phyloP scores from a whole-genome alignment of 1,140 invertebrate species.

The Drosophila ficusphila region DNA sequence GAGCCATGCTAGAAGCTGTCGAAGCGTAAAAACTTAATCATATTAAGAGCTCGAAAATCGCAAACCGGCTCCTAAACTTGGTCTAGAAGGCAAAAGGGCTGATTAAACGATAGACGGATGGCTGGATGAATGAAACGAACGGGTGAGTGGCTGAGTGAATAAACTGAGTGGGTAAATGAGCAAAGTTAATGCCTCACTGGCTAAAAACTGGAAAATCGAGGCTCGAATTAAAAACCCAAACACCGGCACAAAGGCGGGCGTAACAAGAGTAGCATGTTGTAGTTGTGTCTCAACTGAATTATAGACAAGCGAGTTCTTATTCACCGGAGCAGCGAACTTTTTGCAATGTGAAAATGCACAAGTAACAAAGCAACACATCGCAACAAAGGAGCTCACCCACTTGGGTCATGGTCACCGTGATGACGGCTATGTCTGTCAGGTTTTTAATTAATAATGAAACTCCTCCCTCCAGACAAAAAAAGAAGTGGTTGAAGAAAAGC shows the following conservation, averaged over 20 bases:
- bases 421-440: slow-evolving; percentile 21
- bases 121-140: slow-evolving; percentile 24
- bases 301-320: slow-evolving; percentile 44
- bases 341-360: slow-evolving; percentile 41
- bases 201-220: slow-evolving; percentile 20
- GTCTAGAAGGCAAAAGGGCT: slow-evolving; percentile 27
- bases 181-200: slow-evolving; percentile 41
- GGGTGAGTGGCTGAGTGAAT: slow-evolving; percentile 35
- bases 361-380: slow-evolving; percentile 30
- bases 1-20: slow-evolving; percentile 55
- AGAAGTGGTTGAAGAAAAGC: neutral
- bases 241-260: slow-evolving; percentile 9
- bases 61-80: slow-evolving; percentile 29
- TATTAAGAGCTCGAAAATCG: slow-evolving; percentile 43
- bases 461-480: slow-evolving; percentile 4
- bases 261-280: slow-evolving; percentile 38
- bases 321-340: slow-evolving; percentile 35
- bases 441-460: slow-evolving; percentile 66
- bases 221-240: slow-evolving; percentile 19
- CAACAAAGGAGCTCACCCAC: slow-evolving; percentile 37
- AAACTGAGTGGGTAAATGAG: slow-evolving; percentile 33
- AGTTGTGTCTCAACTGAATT: slow-evolving; percentile 37
- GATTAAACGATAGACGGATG: slow-evolving; percentile 47
- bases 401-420: slow-evolving; percentile 61
- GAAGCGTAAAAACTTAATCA: slow-evolving; percentile 73